Conservation (phyloP, 2,113 vertebrate species). For the Zootoca vivipara region DNA sequence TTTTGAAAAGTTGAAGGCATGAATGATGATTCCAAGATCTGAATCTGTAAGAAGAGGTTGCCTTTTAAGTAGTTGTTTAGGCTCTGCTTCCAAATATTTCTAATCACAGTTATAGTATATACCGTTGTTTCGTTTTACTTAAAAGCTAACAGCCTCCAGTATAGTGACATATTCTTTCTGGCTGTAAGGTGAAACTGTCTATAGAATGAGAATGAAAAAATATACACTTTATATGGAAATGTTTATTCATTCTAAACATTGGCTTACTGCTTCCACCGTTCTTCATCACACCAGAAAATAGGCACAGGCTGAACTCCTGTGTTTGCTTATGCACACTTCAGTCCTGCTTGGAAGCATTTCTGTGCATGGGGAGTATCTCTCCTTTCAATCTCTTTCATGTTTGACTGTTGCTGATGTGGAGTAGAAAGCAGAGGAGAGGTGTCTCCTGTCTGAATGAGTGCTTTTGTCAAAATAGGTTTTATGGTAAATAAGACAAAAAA, state of each 20-base stretch:
- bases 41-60: background rate
- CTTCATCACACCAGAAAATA: conserved; percentile 64
- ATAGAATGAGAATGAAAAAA: conserved; percentile 46
- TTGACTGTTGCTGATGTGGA: background rate
- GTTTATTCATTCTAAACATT: conserved; percentile 41
- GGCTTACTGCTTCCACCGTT: conserved; percentile 27
- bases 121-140: conserved; percentile 6
- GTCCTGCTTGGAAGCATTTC: background rate
- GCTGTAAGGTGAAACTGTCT: conserved; percentile 37
- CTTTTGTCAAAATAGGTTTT: background rate
- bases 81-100: background rate
- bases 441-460: background rate
- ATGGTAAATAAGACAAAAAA: background rate
- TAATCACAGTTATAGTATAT: background rate
- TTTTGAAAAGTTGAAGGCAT: background rate
- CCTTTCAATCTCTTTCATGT: background rate
- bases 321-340: background rate
- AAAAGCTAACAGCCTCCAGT: conserved; percentile 14
- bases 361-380: background rate
- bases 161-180: conserved; percentile 42
- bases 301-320: conserved; percentile 58
- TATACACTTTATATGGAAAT: conserved; percentile 63
- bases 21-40: background rate
- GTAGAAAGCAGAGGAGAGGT: background rate
- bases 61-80: conserved; percentile 11